Percentiles rank a stretch among this genome's conserved stretches.
Evolutionary conservation across 2,888 invertebrate species (phyloP).

Genomic region (Plusia festucae): DNA sequence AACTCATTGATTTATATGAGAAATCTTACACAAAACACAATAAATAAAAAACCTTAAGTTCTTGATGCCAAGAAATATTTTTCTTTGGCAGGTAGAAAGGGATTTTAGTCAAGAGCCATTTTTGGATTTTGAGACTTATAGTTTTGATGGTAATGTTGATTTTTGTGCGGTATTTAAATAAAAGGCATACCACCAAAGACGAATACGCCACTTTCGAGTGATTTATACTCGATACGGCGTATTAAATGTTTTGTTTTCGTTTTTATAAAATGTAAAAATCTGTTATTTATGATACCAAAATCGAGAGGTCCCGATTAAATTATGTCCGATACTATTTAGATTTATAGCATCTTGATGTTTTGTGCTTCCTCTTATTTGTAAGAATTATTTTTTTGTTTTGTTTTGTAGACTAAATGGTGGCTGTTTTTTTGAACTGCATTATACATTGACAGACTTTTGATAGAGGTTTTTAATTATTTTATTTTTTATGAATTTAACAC

Average conservation of each 20-base stretch:
- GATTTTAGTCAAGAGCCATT: constrained; percentile 18
- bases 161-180: constrained; percentile 36
- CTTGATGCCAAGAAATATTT: constrained; percentile 7
- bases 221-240: constrained; percentile 87
- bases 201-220: constrained; percentile 86
- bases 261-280: constrained; percentile 86
- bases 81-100: constrained; percentile 20
- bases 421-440: constrained; percentile 50
- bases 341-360: constrained; percentile 80
- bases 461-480: constrained; percentile 43
- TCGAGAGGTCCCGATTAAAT: constrained; percentile 88
- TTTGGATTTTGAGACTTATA: constrained; percentile 35
- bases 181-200: constrained; percentile 85
- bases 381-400: constrained; percentile 64
- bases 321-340: constrained; percentile 84
- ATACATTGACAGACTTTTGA: constrained; percentile 55
- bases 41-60: constrained; percentile 40
- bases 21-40: constrained; percentile 56
- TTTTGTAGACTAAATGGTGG: constrained; percentile 53
- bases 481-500: not conserved
- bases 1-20: constrained; percentile 75
- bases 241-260: constrained; percentile 87
- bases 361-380: constrained; percentile 78
- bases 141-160: constrained; percentile 12
- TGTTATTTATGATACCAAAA: constrained; percentile 87